phyloP scores from a whole-genome alignment of 2,113 vertebrate genomes.

The Phrynocephalus versicolor region DNA sequence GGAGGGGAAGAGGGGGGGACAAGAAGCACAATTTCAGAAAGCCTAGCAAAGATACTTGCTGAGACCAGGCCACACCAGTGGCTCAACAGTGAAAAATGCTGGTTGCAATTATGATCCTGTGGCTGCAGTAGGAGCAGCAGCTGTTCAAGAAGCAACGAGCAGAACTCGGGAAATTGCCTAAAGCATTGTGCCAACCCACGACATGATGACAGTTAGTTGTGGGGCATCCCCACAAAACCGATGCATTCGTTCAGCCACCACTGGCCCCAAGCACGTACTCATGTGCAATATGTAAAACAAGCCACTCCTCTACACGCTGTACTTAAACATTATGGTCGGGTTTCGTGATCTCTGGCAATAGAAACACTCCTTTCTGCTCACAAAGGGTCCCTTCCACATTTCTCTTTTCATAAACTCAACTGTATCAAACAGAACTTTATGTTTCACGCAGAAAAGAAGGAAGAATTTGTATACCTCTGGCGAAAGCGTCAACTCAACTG shows the following conservation, averaged over 20 bases:
- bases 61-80: background rate
- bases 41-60: background rate
- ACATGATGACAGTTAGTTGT: background rate
- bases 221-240: background rate
- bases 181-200: background rate
- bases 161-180: background rate
- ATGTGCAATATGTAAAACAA: background rate
- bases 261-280: background rate
- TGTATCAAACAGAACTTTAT: background rate
- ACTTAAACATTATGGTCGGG: background rate
- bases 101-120: conserved; percentile 5
- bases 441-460: background rate
- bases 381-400: background rate
- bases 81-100: background rate
- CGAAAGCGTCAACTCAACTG: background rate
- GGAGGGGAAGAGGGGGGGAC: background rate
- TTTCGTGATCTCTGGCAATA: background rate
- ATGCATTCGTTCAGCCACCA: background rate
- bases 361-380: background rate
- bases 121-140: background rate
- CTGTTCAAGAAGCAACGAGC: background rate
- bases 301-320: background rate
- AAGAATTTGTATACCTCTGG: background rate
- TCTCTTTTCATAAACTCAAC: background rate
- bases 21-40: background rate